phyloP scores from a whole-genome alignment of 2,888 invertebrate species.

The Euphydryas editha region DNA sequence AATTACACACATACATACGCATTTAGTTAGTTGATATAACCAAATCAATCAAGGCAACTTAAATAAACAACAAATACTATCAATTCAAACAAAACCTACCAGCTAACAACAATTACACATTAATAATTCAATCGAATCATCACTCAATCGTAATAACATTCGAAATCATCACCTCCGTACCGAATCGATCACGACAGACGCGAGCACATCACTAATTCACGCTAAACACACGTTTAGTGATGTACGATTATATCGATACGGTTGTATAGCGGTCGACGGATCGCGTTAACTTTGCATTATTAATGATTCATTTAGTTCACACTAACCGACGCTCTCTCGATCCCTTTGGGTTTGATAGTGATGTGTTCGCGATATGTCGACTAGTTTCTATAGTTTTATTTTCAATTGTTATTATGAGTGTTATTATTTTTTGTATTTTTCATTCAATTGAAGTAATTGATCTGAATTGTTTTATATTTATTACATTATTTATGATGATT shows the following conservation, averaged over 20 bases:
- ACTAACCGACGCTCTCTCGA: conserved; percentile 76
- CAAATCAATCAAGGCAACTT: too few species aligned
- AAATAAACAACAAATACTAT: too few species aligned
- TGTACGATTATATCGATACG: conserved; percentile 66
- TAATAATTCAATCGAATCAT: conserved; percentile 15
- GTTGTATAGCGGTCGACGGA: conserved; percentile 59
- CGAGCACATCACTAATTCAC: conserved; percentile 44
- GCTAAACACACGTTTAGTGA: conserved; percentile 56
- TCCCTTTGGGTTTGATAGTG: conserved; percentile 72
- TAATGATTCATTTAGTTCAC: conserved; percentile 84
- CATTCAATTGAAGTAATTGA: background rate
- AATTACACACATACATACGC: too few species aligned
- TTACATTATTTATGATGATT: too few species aligned
- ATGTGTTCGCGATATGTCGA: conserved; percentile 43
- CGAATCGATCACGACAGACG: conserved; percentile 29
- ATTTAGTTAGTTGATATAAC: too few species aligned
- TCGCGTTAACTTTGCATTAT: conserved; percentile 79
- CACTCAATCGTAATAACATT: conserved; percentile 26
- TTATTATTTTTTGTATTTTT: background rate
- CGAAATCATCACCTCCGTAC: conserved; percentile 24
- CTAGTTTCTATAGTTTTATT: background rate
- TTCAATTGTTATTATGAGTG: background rate
- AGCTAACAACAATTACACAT: background rate
- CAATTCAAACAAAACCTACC: too few species aligned
- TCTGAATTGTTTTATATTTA: too few species aligned